A percentile compares a stretch with the other conserved stretches of the same genome.
Conservation (phyloP, 2,113 vertebrate species). For the Triplophysa tibetana region DNA sequence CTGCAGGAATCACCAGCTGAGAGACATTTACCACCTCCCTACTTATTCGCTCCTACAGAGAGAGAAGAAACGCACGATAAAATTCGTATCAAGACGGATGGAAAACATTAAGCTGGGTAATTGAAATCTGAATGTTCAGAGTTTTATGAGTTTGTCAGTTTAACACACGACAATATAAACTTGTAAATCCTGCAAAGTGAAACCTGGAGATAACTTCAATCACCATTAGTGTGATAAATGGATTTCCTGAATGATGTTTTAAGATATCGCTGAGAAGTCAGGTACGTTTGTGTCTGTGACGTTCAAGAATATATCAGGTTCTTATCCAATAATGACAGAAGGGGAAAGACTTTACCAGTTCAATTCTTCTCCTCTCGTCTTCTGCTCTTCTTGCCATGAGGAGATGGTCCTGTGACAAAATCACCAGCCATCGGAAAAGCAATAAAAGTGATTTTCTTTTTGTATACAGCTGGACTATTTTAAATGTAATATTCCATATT, state of each 20-base stretch:
- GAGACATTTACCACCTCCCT: conserved; percentile 90
- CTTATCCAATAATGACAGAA: not conserved
- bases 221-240: not conserved
- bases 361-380: conserved; percentile 71
- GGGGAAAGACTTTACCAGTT: conserved; percentile 57
- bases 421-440: not conserved
- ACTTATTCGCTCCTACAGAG: conserved; percentile 82
- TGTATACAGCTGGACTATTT: not conserved
- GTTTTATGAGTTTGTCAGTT: not conserved
- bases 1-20: conserved; percentile 86
- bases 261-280: not conserved
- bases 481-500: not conserved
- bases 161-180: not conserved
- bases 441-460: not conserved
- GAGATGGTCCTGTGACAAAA: conserved; percentile 48
- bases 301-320: not conserved
- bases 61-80: not conserved
- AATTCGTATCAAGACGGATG: not conserved
- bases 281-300: not conserved
- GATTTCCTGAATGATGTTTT: not conserved
- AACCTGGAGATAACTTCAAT: not conserved
- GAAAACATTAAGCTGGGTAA: not conserved
- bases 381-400: conserved; percentile 71
- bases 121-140: not conserved
- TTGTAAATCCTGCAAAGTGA: not conserved